These are phyloP conservation scores for Drosophila robusta DNA, from an alignment of 2,888 invertebrate genomes.

Conservation along the genomic window DNA sequence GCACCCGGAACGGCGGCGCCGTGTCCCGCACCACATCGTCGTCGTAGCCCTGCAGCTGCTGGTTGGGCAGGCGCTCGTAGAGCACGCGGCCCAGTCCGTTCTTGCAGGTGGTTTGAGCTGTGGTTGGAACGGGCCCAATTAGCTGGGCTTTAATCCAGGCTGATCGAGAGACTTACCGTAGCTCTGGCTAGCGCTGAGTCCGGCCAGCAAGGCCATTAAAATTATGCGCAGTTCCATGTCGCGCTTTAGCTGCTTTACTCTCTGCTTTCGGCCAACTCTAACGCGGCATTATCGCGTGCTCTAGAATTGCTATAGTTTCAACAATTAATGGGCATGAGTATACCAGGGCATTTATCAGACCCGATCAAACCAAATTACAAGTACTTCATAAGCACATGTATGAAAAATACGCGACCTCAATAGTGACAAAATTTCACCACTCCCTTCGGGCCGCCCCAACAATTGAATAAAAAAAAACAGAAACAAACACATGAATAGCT, in stretches of 20 bases:
- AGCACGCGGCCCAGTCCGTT: conserved; percentile 94
- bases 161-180: conserved; percentile 62
- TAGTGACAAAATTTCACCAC: conserved; percentile 55
- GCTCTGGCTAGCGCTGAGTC: conserved; percentile 61
- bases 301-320: conserved; percentile 8
- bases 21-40: conserved; percentile 95
- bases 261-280: conserved; percentile 12
- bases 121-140: background rate
- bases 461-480: conserved; percentile 21
- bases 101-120: conserved; percentile 94
- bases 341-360: conserved; percentile 42
- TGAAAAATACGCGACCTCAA: conserved; percentile 67
- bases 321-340: background rate
- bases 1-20: conserved; percentile 93
- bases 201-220: conserved; percentile 55
- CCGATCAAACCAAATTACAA: conserved; percentile 58
- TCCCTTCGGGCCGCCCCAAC: background rate
- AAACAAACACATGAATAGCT: conserved; percentile 53
- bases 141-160: too few species aligned
- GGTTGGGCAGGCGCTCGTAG: conserved; percentile 95
- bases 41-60: conserved; percentile 94
- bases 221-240: conserved; percentile 57
- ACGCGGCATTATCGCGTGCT: conserved; percentile 64
- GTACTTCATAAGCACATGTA: background rate
- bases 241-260: conserved; percentile 10